phyloP scores from a whole-genome alignment of 2,113 vertebrate genomes.

The Syngnathus floridae region DNA sequence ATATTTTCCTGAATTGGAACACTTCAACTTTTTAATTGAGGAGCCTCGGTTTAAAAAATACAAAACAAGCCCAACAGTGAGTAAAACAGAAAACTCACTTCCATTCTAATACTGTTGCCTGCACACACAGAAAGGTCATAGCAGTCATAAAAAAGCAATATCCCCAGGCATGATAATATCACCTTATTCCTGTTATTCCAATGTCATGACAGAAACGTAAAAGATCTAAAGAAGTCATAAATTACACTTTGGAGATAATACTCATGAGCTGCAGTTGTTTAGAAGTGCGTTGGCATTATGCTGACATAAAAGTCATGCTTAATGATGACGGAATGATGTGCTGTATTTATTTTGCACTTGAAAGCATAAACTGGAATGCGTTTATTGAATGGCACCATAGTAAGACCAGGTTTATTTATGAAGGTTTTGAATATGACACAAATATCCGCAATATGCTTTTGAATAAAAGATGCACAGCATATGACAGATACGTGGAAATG shows the following conservation, averaged over 20 bases:
- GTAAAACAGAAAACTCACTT: conserved; percentile 5
- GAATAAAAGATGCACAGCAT: neutral
- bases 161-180: conserved; percentile 13
- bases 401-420: neutral
- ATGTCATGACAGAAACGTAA: conserved; percentile 35
- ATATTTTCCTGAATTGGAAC: neutral
- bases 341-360: neutral
- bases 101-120: neutral
- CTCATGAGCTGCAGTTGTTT: conserved; percentile 10
- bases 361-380: neutral
- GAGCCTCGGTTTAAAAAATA: neutral
- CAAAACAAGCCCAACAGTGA: conserved; percentile 20
- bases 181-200: conserved; percentile 42
- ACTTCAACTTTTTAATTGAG: neutral
- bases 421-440: neutral
- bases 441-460: neutral
- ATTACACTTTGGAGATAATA: conserved; percentile 25
- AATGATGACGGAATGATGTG: conserved; percentile 13
- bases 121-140: conserved; percentile 34
- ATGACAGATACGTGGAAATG: neutral
- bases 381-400: neutral
- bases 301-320: conserved; percentile 23
- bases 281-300: conserved; percentile 37
- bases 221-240: conserved; percentile 29
- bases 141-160: conserved; percentile 12